phyloP scores from a whole-genome alignment of 2,888 invertebrate species.

The Aleiodes alternator region DNA sequence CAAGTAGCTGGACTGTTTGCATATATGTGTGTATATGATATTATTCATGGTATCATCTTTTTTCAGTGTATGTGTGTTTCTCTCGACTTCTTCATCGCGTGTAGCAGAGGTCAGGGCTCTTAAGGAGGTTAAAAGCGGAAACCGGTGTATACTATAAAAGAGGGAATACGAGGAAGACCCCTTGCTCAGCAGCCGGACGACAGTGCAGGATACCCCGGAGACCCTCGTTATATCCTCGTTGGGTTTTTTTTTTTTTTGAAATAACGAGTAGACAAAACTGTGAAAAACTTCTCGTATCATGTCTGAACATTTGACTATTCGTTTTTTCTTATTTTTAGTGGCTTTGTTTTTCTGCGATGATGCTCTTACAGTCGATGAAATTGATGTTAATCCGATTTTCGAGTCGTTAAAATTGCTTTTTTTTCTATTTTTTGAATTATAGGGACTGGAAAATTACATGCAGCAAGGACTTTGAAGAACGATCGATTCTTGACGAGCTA shows the following conservation, averaged over 20 bases:
- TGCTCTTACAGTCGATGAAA: background rate
- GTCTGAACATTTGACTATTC: constrained; percentile 19
- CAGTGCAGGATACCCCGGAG: constrained; percentile 29
- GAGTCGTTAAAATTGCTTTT: no score
- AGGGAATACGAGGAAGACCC: constrained; percentile 46
- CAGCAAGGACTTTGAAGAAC: constrained; percentile 16
- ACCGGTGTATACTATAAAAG: constrained; percentile 23
- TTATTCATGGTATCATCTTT: constrained; percentile 49
- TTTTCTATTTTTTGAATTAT: background rate
- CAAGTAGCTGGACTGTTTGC: constrained; percentile 43
- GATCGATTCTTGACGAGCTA: constrained; percentile 47
- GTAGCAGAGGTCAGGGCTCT: constrained; percentile 24
- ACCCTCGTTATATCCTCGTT: constrained; percentile 40
- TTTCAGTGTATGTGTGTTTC: constrained; percentile 26
- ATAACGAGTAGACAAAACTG: constrained; percentile 41
- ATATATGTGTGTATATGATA: constrained; percentile 16
- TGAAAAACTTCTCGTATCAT: constrained; percentile 32
- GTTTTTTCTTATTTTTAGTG: background rate
- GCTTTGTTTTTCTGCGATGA: background rate
- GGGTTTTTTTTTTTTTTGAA: constrained; percentile 42
- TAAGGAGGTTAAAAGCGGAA: constrained; percentile 35
- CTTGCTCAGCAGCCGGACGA: constrained; percentile 57
- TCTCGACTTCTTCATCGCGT: constrained; percentile 37
- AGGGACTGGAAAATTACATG: constrained; percentile 46
- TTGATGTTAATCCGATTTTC: background rate